phyloP scores from a whole-genome alignment of 2,888 invertebrate species.

The Anticlea derivata region DNA sequence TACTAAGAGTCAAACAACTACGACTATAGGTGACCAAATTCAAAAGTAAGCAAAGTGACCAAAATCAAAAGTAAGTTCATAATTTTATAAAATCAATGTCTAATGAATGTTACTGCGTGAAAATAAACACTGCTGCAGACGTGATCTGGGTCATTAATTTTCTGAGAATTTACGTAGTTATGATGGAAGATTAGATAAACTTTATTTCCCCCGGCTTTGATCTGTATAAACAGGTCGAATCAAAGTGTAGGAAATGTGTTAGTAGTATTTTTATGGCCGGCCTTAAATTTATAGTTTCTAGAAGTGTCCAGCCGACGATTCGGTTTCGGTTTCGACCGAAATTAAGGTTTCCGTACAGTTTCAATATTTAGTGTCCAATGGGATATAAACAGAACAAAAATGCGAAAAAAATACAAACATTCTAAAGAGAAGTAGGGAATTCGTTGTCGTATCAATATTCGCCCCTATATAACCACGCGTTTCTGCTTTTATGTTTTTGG shows the following conservation, averaged over 20 bases:
- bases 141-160: slow-evolving; percentile 52
- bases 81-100: slow-evolving; percentile 31
- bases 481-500: background rate
- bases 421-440: no score
- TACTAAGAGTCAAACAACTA: no score
- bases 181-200: slow-evolving; percentile 72
- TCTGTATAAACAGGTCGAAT: slow-evolving; percentile 79
- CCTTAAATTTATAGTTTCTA: slow-evolving; percentile 76
- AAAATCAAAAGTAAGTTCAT: no score
- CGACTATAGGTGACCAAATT: no score
- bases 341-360: background rate
- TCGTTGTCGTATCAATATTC: no score
- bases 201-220: slow-evolving; percentile 75
- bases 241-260: slow-evolving; percentile 81
- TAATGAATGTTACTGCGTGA: slow-evolving; percentile 42
- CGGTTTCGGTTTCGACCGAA: slow-evolving; percentile 1
- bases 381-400: no score
- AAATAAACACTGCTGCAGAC: slow-evolving; percentile 41
- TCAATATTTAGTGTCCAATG: no score
- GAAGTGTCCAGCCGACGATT: slow-evolving; percentile 35
- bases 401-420: no score
- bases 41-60: no score
- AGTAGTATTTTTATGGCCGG: slow-evolving; percentile 77
- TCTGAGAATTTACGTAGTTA: slow-evolving; percentile 56
- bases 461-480: no score